Base-by-base conservation (phyloP, 2,797 vertebrate genomes). In the Propithecus deckenii region DNA sequence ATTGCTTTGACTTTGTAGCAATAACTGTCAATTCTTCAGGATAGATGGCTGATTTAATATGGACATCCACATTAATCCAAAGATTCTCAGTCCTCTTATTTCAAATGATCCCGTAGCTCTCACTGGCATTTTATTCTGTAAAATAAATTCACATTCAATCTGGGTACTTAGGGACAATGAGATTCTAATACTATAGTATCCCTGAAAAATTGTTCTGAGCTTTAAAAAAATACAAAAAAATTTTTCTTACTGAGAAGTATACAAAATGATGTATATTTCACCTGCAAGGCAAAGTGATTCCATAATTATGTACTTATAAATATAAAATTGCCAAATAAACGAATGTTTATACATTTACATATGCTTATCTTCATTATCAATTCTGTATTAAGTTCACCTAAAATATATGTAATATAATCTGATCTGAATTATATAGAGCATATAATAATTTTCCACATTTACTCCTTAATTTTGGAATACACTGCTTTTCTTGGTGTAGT, bases 191-290 rank as follows among this genome's bases (percentile, higher is more conserved):
- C 4, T n/a, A 5, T 35, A 5, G 1, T 35, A 14, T 50, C 50
- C 61, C 20, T 50, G 15, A 32, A 43, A 48, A 46, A 85, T 4
- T 20, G 50, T 15, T n/a, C 12, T 23, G 43, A 65, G 5, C 12
- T 48, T 95, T 91, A 32, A 75, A 55, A 78, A 81, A 78, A 20
- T n/a, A 65, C 17, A 41, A 71, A 41, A 2, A 52, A n/a, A 13
- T 52, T 75, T 90, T 52, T 83, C 15, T 59, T 89, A 61, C 10
- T 89, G 38, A 80, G 35, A 86, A 79, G n/a, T 86, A 88, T 86
- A 55, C 35, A 67, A 93, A 75, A 12, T 59, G 69, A 74, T 65
- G 25, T 46, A 67, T 80, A 67, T 57, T 91, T 96, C 38, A 32
- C 69, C 3, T 52, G 0, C 5, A 79, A 91, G 17, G 61, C 17